A percentile compares a stretch with the other conserved stretches of the same genome.
Conservation (phyloP, 1,140 invertebrate genomes). For the Ooceraea biroi region DNA sequence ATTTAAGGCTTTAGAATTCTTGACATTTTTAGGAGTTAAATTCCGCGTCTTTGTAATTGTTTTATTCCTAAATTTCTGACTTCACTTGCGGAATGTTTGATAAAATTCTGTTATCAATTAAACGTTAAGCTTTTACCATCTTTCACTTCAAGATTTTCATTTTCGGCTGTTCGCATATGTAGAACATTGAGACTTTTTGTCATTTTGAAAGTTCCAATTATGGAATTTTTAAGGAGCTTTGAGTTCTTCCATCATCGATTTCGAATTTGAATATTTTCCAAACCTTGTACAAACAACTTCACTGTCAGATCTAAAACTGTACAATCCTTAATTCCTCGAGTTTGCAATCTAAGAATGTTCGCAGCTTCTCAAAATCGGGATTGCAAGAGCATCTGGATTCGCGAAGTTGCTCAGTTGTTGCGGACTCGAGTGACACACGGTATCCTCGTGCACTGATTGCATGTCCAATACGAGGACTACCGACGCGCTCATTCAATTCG, state of each 20-base stretch:
- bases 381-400: neutral
- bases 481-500: constrained; percentile 72
- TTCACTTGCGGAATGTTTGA: neutral
- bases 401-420: neutral
- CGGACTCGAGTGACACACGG: constrained; percentile 29
- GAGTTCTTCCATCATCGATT: no score
- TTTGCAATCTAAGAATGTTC: neutral
- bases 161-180: no score
- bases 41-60: neutral
- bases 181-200: no score
- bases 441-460: constrained; percentile 72
- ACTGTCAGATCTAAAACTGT: neutral
- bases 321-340: neutral
- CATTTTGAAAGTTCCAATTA: no score
- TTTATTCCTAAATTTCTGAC: neutral
- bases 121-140: no score
- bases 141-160: no score
- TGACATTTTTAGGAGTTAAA: no score
- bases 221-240: no score
- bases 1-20: neutral
- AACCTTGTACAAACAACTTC: no score
- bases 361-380: neutral
- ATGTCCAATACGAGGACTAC: constrained; percentile 72
- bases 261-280: no score
- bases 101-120: neutral